These are phyloP conservation scores for Anthophora plumipes DNA, from an alignment of 2,888 invertebrate genomes.

Conservation along the genomic window DNA sequence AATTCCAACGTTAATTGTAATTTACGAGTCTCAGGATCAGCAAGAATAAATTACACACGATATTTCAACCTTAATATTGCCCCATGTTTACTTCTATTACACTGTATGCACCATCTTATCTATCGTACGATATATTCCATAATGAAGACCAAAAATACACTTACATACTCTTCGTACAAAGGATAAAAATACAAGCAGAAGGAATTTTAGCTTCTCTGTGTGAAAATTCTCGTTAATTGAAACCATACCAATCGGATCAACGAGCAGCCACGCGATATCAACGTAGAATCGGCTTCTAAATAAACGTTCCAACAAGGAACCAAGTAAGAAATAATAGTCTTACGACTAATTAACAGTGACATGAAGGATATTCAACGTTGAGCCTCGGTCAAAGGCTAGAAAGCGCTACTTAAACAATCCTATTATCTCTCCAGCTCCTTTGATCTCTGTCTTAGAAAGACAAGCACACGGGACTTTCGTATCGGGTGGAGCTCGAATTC, in stretches of 20 bases:
- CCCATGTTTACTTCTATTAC: no score
- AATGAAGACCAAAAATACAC: no score
- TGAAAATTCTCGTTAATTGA: no score
- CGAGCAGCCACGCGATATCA: not conserved
- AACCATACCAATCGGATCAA: not conserved
- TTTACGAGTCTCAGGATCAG: no score
- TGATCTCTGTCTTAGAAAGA: constrained; percentile 45
- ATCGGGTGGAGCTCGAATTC: constrained; percentile 41
- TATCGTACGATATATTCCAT: no score
- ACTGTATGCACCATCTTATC: no score
- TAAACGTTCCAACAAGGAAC: not conserved
- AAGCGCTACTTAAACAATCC: constrained; percentile 52
- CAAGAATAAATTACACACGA: no score
- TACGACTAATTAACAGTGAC: constrained; percentile 36
- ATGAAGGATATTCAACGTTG: constrained; percentile 23
- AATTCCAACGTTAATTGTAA: no score
- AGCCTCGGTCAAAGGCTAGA: constrained; percentile 21
- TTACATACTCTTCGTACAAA: no score
- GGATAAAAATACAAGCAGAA: no score
- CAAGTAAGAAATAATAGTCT: constrained; percentile 36
- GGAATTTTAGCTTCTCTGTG: no score
- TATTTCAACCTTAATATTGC: no score
- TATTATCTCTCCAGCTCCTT: constrained; percentile 51
- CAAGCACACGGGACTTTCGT: constrained; percentile 17
- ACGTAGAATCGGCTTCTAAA: not conserved